These are phyloP conservation scores for Meloidogyne hapla DNA, from an alignment of 1,140 invertebrate species.

Conservation along the genomic window DNA sequence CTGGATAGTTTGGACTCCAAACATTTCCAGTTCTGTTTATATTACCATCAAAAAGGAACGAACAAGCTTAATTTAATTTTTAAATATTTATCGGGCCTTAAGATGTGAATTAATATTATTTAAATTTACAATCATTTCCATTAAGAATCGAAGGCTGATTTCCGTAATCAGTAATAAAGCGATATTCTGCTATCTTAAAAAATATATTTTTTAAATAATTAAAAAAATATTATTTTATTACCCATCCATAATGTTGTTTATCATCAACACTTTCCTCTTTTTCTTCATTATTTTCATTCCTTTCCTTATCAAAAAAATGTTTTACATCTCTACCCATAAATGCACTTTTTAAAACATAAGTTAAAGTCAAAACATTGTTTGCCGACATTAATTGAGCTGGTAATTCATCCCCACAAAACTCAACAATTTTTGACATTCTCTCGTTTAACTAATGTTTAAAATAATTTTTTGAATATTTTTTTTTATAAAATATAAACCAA, in stretches of 20 bases:
- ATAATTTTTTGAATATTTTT: constrained; percentile 8
- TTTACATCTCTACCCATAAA: not conserved
- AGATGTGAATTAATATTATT: not conserved
- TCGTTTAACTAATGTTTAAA: constrained; percentile 1
- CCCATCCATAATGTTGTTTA: constrained; percentile 39
- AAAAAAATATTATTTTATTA: not conserved
- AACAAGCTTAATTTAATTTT: constrained; percentile 64
- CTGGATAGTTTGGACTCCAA: constrained; percentile 86
- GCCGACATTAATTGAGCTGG: constrained; percentile 60
- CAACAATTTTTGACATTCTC: constrained; percentile 60
- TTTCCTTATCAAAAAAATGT: constrained; percentile 8
- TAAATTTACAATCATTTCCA: not conserved
- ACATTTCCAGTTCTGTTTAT: constrained; percentile 77
- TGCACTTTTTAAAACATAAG: constrained; percentile 54
- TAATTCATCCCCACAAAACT: constrained; percentile 55
- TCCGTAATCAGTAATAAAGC: constrained; percentile 56
- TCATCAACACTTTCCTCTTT: constrained; percentile 17
- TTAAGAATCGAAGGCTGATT: constrained; percentile 38
- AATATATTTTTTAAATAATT: not conserved
- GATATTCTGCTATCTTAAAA: constrained; percentile 54
- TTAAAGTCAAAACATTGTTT: constrained; percentile 59
- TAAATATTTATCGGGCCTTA: constrained; percentile 24
- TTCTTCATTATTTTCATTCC: not conserved
- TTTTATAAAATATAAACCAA: constrained; percentile 45
- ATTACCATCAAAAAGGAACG: constrained; percentile 71